Evolutionary conservation across 2,888 invertebrate species (phyloP), one percentile per base, ranked within the genome.

Genomic region (Penaeus monodon): DNA sequence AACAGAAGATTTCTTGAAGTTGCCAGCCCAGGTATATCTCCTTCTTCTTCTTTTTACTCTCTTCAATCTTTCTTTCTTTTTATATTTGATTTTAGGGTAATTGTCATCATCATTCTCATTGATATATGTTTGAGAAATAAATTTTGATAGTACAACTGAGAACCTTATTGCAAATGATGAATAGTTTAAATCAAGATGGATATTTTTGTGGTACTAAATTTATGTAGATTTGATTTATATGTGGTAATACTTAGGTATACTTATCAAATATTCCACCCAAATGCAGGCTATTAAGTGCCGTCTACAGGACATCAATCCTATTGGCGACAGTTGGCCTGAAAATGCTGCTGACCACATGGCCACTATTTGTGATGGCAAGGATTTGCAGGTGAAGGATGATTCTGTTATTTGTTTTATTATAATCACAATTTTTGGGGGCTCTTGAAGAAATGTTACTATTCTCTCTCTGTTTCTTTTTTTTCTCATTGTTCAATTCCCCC

Each of bases 1-100:
- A 27, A 92, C 92, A 20, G 92, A 92, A 12, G 92, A 92, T 86
- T 94, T 93, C 91, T 92, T 93, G 90, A 92, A 91, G 78, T 91
- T 93, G 74, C 93, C 93, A n/a, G 92, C 93, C 17, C 93, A 94
- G 92, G 95, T 94, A 91, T 90, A 88, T 87, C 20, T 22, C 49
- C 27, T 38, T 68, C 76, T 81, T 27, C 29, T 87, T 63, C 65
- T 29, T 76, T 20, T 70, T 33, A 86, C 27, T 73, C 33, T 85
- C 20, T 74, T 33, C 33, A 44, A 6, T 44, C 10, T 44, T 7
- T 44, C 10, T 44, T 57, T 57, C 17, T 20, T 57, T 57, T 57
- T 17, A 17, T 57, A 12, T 17, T 20, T 57, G 3, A 57, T 17
- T 57, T 57, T 57, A 57, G 3, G 57, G 57, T 10, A 44, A 12